Evolutionary conservation across 2,888 invertebrate genomes (phyloP).

Genomic region (Eudemis profundana): DNA sequence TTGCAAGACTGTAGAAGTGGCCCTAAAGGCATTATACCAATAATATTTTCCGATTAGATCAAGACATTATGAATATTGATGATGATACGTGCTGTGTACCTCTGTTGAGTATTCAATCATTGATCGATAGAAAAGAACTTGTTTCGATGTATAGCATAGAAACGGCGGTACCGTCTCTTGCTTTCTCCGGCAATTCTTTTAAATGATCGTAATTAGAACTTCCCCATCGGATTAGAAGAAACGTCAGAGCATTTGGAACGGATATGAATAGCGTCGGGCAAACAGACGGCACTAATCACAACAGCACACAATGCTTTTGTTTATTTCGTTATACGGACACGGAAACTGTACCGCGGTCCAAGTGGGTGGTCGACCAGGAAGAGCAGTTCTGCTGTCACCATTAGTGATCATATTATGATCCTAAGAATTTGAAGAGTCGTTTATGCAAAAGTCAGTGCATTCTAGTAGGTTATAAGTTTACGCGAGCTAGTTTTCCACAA

Average conservation of each 20-base stretch:
- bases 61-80: no score
- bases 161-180: neutral
- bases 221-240: slow-evolving; percentile 52
- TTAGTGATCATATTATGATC: no score
- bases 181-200: neutral
- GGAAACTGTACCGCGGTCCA: slow-evolving; percentile 68
- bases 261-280: slow-evolving; percentile 72
- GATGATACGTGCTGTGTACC: no score
- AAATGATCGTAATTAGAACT: slow-evolving; percentile 18
- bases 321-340: slow-evolving; percentile 74
- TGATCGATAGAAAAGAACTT: no score
- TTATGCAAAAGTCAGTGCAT: no score
- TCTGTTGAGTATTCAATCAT: no score
- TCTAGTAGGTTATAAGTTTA: no score
- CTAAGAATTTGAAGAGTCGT: neutral
- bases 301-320: slow-evolving; percentile 79
- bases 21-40: no score
- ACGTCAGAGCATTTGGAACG: slow-evolving; percentile 56
- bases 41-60: no score
- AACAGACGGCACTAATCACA: slow-evolving; percentile 79
- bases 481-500: no score
- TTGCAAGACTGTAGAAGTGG: no score
- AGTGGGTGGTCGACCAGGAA: slow-evolving; percentile 74
- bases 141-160: neutral
- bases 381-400: no score